Percentiles rank a stretch among this genome's conserved stretches.
These are phyloP conservation scores for Procavia capensis DNA, from an alignment of 2,113 vertebrate genomes.

Conservation along the genomic window DNA sequence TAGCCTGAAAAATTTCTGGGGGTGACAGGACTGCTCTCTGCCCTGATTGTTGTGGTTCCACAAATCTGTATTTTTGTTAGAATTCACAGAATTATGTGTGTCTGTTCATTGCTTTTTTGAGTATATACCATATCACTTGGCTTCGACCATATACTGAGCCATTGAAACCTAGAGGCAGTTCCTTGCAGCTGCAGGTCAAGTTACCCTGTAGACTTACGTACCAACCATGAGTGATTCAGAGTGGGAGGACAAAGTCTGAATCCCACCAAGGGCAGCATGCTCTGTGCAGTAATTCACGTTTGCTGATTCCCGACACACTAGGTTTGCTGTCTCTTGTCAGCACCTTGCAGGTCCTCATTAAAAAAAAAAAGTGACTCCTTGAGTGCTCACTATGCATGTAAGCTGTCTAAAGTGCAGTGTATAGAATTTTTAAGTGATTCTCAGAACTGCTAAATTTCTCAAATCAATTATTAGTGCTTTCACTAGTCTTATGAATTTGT, in stretches of 20 bases:
- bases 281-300: background rate
- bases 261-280: background rate
- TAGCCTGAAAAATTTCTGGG: too few species aligned
- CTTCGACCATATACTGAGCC: background rate
- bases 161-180: background rate
- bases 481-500: background rate
- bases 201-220: background rate
- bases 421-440: conserved; percentile 6
- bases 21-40: background rate
- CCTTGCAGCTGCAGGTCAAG: background rate
- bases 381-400: background rate
- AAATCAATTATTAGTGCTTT: background rate
- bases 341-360: background rate
- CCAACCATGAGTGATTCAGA: background rate
- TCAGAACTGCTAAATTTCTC: background rate
- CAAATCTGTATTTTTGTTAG: too few species aligned
- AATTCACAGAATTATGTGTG: background rate
- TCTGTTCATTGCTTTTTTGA: background rate
- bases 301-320: background rate
- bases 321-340: background rate
- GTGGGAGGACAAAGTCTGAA: background rate
- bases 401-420: background rate
- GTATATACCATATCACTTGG: background rate
- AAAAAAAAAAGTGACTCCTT: too few species aligned
- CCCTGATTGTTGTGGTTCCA: background rate